phyloP scores from a whole-genome alignment of 2,113 vertebrate genomes.

The Oncorhynchus keta region DNA sequence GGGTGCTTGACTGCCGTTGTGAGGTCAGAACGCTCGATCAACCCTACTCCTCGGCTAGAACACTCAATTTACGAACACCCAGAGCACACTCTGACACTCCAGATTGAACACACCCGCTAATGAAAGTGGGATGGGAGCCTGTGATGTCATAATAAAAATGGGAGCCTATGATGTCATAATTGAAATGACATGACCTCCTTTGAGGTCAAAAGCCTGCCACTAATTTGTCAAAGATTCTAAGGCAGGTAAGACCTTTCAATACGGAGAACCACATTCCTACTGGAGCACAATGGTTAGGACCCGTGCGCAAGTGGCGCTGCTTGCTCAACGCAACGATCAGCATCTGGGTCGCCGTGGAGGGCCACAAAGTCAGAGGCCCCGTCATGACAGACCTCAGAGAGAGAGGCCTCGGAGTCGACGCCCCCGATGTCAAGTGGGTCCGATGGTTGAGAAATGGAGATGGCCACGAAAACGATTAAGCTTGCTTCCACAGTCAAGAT shows the following conservation, averaged over 20 bases:
- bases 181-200: too few relatives aligned
- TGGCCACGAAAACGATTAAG: not conserved
- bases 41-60: too few relatives aligned
- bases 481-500: conserved; percentile 1
- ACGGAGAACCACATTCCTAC: not conserved
- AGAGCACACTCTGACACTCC: too few relatives aligned
- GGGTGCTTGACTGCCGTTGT: too few relatives aligned
- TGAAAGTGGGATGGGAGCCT: not conserved
- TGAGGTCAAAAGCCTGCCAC: too few relatives aligned
- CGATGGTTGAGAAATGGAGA: not conserved
- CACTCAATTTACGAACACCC: too few relatives aligned
- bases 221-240: not conserved
- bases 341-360: not conserved
- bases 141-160: not conserved
- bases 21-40: too few relatives aligned
- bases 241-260: not conserved
- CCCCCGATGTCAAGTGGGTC: not conserved
- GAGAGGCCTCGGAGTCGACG: not conserved
- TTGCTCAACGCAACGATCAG: not conserved
- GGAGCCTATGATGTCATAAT: too few relatives aligned
- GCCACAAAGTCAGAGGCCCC: not conserved
- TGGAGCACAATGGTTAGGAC: not conserved
- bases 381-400: not conserved
- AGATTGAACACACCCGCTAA: not conserved
- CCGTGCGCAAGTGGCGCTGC: not conserved